phyloP scores from a whole-genome alignment of 2,888 invertebrate species.

The Junonia oenone region DNA sequence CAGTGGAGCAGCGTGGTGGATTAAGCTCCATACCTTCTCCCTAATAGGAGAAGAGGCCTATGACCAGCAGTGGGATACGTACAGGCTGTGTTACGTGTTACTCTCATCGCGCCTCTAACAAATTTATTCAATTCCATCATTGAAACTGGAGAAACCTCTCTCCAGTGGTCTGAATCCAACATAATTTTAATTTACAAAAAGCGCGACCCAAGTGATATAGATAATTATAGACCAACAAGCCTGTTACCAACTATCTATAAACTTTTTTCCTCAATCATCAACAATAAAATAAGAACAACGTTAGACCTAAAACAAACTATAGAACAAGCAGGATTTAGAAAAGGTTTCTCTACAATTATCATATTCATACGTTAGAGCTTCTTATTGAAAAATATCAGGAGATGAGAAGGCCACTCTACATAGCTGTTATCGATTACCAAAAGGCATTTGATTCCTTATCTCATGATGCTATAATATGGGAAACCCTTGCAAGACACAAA shows the following conservation, averaged over 20 bases:
- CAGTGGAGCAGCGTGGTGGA: too few relatives aligned
- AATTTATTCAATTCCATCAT: constrained; percentile 10
- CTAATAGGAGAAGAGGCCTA: too few relatives aligned
- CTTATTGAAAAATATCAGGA: too few relatives aligned
- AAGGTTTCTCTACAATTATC: too few relatives aligned
- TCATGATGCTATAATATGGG: too few relatives aligned
- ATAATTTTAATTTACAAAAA: constrained; percentile 24
- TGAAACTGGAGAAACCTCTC: neutral
- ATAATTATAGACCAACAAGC: constrained; percentile 12
- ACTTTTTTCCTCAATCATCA: constrained; percentile 22
- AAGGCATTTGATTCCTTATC: too few relatives aligned
- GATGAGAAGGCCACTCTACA: too few relatives aligned
- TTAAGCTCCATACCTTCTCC: too few relatives aligned
- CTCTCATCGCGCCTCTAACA: constrained; percentile 5
- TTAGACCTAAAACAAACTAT: neutral
- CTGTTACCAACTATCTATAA: constrained; percentile 8
- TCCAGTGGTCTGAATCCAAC: constrained; percentile 13
- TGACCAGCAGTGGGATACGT: too few relatives aligned
- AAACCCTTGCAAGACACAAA: neutral
- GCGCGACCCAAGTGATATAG: constrained; percentile 14
- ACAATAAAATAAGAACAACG: neutral
- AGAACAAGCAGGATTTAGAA: neutral
- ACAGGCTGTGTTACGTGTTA: too few relatives aligned
- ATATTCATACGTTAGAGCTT: neutral
- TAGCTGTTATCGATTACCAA: too few relatives aligned